Base-by-base conservation (phyloP, 2,888 invertebrate genomes). In the Dynastes grantii region DNA sequence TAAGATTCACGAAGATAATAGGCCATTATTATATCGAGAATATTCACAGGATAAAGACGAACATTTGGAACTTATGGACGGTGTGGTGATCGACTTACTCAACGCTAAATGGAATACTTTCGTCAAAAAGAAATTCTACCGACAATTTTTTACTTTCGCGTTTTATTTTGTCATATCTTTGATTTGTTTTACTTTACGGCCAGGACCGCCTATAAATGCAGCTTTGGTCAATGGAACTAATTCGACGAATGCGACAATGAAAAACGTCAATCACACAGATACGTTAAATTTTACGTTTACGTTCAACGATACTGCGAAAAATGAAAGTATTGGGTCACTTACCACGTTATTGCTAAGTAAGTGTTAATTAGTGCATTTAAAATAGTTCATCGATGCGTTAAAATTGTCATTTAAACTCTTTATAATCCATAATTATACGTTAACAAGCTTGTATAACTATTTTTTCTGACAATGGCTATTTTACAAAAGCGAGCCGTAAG, bases 61-160 rank as follows among this genome's bases (percentile, higher is more conserved):
- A 86, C 99, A 99, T 90, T 91, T 99, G 84, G 97, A 98, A 84
- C 91, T 99, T 76, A 92, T 99, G 90, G 98, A 98, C 87, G 98
- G 98, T 0, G 94, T 98, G 83, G 90, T 99, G 65, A 96, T 98
- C 27, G 97, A 98, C 88, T 91, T 99, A 16, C 89, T 99, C 11
- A 95, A 97, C 87, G 97, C 98, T 2, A 99, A 99, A 90, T 99
- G 99, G 99, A 97, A 98, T 85, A 96, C 98, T 0, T 99, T 98
- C 88, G 97, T 97, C 1, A 97, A 97, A 89, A 95, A 94, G 81
- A 96, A 98, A 80, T 98, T 98, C 89, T 98, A 98, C 88, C 92
- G 95, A 4, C 96, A 98, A 86, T 98, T 99, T 88, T 94, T 96
- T 81, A 91, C 96, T 76, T 99, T 99, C 88, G 92, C 95, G 11